Percentiles rank a stretch among this genome's conserved stretches.
Conservation (phyloP, 2,888 invertebrate species). For the Plutella xylostella region DNA sequence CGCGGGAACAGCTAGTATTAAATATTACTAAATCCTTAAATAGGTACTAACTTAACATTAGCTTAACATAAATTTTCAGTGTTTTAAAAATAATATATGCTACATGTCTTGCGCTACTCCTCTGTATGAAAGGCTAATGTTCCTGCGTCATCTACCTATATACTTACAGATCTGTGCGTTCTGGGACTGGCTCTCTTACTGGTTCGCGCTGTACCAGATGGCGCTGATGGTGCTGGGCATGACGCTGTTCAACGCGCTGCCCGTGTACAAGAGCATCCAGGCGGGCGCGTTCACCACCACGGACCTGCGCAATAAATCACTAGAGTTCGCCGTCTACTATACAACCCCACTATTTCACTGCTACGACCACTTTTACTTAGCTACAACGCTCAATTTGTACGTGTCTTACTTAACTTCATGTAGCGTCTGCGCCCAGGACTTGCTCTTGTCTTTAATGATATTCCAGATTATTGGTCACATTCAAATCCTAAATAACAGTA, state of each 20-base stretch:
- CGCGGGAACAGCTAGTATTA: too few relatives aligned
- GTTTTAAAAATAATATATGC: too few relatives aligned
- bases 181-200: conserved; percentile 1
- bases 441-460: conserved; percentile 21
- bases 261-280: not conserved
- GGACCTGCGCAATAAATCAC: not conserved
- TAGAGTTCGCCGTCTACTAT: not conserved
- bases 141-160: too few relatives aligned
- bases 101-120: too few relatives aligned
- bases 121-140: too few relatives aligned
- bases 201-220: not conserved
- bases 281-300: not conserved
- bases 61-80: too few relatives aligned
- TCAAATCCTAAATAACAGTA: conserved; percentile 16
- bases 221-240: not conserved
- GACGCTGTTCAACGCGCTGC: conserved; percentile 3
- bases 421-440: conserved; percentile 19
- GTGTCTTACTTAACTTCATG: conserved; percentile 16
- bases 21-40: too few relatives aligned
- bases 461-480: conserved; percentile 25
- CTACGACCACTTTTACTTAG: not conserved
- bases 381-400: conserved; percentile 14
- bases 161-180: not conserved
- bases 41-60: too few relatives aligned
- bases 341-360: not conserved